Evolutionary conservation across 2,888 invertebrate species (phyloP).

Genomic region (Zootermopsis nevadensis): DNA sequence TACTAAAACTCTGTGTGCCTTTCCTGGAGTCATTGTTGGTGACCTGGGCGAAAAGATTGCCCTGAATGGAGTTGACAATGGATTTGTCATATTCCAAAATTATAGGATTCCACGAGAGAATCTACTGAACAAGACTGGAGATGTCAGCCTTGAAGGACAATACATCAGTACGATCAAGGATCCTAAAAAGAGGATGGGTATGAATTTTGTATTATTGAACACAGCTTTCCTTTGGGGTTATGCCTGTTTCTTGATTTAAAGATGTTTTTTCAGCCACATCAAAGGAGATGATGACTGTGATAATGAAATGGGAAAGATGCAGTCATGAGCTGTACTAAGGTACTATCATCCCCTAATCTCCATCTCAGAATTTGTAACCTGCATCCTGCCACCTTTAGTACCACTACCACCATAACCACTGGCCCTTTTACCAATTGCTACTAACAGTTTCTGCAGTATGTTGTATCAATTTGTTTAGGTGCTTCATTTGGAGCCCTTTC

Average conservation of each 20-base stretch:
- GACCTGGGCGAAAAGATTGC: conserved; percentile 71
- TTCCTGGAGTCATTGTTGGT: conserved; percentile 67
- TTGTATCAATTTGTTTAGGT: conserved; percentile 59
- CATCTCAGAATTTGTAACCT: too few species aligned
- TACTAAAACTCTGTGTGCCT: conserved; percentile 59
- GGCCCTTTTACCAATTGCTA: too few species aligned
- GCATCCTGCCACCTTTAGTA: too few species aligned
- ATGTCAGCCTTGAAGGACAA: conserved; percentile 86
- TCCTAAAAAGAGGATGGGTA: conserved; percentile 83
- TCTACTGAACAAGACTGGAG: conserved; percentile 87
- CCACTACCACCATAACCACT: too few species aligned
- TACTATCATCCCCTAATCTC: too few species aligned
- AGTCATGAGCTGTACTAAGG: too few species aligned
- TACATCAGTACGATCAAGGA: conserved; percentile 93
- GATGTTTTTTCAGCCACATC: too few species aligned
- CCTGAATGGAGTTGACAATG: conserved; percentile 69
- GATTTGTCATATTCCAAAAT: conserved; percentile 75
- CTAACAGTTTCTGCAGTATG: background rate
- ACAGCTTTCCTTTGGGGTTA: too few species aligned
- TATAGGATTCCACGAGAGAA: conserved; percentile 88
- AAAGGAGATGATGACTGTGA: too few species aligned
- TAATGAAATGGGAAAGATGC: too few species aligned
- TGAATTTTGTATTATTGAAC: conserved; percentile 48
- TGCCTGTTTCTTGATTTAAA: too few species aligned
- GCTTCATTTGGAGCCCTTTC: conserved; percentile 89